A percentile compares a stretch with the other conserved stretches of the same genome.
Conservation (phyloP, 2,888 invertebrate genomes). For the Mylabris sibirica region DNA sequence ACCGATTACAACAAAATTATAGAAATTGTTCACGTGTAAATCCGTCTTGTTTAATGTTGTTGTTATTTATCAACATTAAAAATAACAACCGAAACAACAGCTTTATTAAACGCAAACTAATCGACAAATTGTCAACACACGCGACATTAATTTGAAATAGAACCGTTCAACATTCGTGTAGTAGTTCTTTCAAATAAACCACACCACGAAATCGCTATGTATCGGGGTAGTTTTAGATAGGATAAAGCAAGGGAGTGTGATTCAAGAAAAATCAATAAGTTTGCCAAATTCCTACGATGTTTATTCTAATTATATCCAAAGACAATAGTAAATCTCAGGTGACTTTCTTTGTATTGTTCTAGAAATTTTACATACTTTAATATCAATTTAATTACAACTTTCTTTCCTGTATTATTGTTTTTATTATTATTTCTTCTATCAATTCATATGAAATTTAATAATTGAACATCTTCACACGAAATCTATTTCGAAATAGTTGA, state of each 20-base stretch:
- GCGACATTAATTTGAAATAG: neutral
- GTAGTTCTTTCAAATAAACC: neutral
- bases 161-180: constrained; percentile 3
- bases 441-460: neutral
- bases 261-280: no score
- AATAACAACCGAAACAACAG: neutral
- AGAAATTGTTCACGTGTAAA: neutral
- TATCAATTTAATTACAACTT: neutral
- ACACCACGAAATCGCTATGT: neutral
- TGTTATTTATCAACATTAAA: neutral
- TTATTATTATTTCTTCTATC: neutral
- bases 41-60: neutral
- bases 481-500: neutral
- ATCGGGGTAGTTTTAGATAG: neutral
- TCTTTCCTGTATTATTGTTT: neutral
- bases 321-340: neutral
- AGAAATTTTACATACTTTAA: neutral
- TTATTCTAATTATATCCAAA: neutral
- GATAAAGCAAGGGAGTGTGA: neutral
- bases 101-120: neutral
- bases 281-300: no score
- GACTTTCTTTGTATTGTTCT: constrained; percentile 8
- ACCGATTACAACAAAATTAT: neutral
- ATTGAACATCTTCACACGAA: neutral
- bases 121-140: neutral